Evolutionary conservation across 2,888 invertebrate species (phyloP), one percentile per base, ranked within the genome.

Genomic region (Caenorhabditis afra): DNA sequence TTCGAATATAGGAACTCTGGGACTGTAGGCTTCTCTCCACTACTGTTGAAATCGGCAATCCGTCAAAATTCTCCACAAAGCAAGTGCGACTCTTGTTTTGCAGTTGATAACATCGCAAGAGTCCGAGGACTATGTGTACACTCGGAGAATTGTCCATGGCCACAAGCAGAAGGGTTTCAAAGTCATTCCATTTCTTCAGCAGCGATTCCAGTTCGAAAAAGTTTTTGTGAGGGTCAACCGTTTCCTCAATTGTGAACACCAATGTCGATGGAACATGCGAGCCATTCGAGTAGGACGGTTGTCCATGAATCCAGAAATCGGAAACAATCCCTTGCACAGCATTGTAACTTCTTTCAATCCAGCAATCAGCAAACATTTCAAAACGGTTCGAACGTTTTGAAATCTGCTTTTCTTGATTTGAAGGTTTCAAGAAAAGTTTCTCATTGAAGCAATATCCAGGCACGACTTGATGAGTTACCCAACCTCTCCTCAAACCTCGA

Each of bases 381-480:
- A 41, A 41, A 41, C 14, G 41, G 37, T 37, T 11, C 14, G 11
- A 2, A 4, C 29, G 4, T 18, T 45, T 41, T n/a, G 14, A 18
- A 23, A 29, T n/a, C 14, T 67, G 14, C 5, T 7, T 10, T 14
- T 8, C 29, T 41, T 57, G 16, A 8, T 49, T 57, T 55, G 64
- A 18, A 64, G 70, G 16, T 20, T 41, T 35, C 35, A 44, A 10
- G 7, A 58, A 73, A 3, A 39, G 3, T 14, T 37, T 79, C n/a
- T 68, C 64, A 10, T 83, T 81, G 29, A 86, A 86, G 5, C 37
- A 45, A 61, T 86, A 86, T 10, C 79, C 80, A 0, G 84, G 84
- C n/a, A 74, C 22, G 3, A 47, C 47, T 11, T 65, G 53, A 57
- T 81, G 79, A 35, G 59, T 35, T 37, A 29, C 11, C 4, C 14